Evolutionary conservation across 2,113 vertebrate genomes (phyloP).

Genomic region (Ivindomyrus marchei): DNA sequence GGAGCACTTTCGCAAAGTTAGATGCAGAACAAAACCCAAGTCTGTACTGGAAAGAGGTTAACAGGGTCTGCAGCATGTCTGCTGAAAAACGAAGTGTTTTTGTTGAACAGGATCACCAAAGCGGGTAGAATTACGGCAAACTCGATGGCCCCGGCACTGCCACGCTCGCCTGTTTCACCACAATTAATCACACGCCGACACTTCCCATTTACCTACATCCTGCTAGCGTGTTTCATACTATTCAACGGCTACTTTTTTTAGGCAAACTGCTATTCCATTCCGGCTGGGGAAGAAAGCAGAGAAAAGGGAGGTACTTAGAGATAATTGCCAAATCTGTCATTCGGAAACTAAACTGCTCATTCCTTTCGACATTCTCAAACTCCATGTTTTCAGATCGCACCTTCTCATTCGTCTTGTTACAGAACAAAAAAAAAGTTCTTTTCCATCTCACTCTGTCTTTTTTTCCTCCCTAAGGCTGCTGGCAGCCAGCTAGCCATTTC

Average conservation of each 20-base stretch:
- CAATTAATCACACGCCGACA: conserved; percentile 37
- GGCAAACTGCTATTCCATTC: conserved; percentile 16
- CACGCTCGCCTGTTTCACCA: conserved; percentile 26
- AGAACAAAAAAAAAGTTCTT: conserved; percentile 7
- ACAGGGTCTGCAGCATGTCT: conserved; percentile 6
- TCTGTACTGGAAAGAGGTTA: conserved; percentile 18
- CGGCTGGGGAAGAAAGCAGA: conserved; percentile 9
- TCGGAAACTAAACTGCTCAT: conserved; percentile 21
- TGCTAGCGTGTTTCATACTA: conserved; percentile 24
- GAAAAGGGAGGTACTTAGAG: conserved; percentile 29
- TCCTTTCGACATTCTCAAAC: conserved; percentile 18
- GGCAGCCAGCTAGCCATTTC: not conserved
- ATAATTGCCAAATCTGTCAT: conserved; percentile 35
- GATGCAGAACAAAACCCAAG: not conserved
- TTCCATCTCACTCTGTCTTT: not conserved
- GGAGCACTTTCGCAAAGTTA: not conserved
- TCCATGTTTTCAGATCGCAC: not conserved
- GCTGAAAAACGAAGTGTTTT: conserved; percentile 23
- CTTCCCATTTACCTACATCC: conserved; percentile 30
- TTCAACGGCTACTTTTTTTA: conserved; percentile 31
- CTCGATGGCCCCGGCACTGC: conserved; percentile 28
- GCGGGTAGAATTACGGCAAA: conserved; percentile 28
- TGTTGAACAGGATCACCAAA: conserved; percentile 29
- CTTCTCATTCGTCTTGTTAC: conserved; percentile 17
- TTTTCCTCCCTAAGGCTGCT: not conserved